Evolutionary conservation across 2,888 invertebrate species (phyloP).

Genomic region (Drosophila atroscutellata): DNA sequence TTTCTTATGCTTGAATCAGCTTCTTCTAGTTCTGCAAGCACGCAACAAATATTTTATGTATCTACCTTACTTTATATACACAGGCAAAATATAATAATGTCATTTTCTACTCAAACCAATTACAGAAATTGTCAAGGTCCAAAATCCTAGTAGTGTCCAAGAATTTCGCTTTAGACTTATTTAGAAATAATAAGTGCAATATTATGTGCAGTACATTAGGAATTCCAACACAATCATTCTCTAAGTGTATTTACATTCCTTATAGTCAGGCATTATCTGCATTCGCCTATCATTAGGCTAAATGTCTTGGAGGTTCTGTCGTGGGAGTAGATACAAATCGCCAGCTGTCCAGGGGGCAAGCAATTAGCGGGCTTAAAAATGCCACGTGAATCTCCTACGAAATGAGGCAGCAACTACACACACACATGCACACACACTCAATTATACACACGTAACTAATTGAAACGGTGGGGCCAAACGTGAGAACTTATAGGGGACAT

Average conservation of each 20-base stretch:
- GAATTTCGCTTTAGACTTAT: neutral
- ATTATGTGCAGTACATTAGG: neutral
- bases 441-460: slow-evolving; percentile 54
- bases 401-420: slow-evolving; percentile 40
- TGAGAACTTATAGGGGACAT: slow-evolving; percentile 61
- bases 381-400: slow-evolving; percentile 61
- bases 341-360: slow-evolving; percentile 39
- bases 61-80: neutral
- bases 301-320: slow-evolving; percentile 51
- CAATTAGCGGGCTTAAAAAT: slow-evolving; percentile 64
- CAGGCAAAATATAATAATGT: neutral
- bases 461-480: slow-evolving; percentile 67
- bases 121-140: neutral
- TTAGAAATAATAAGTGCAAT: neutral
- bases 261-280: slow-evolving; percentile 53
- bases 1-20: slow-evolving; percentile 48
- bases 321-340: slow-evolving; percentile 70
- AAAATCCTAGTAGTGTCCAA: neutral
- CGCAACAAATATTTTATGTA: slow-evolving; percentile 54
- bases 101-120: neutral
- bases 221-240: neutral
- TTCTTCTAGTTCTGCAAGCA: slow-evolving; percentile 54
- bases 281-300: slow-evolving; percentile 71
- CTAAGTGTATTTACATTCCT: slow-evolving; percentile 1
- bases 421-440: neutral